Evolutionary conservation across 2,797 vertebrate genomes (phyloP), one percentile per base, ranked within the genome.

Genomic region (Pangasius larnaudii): DNA sequence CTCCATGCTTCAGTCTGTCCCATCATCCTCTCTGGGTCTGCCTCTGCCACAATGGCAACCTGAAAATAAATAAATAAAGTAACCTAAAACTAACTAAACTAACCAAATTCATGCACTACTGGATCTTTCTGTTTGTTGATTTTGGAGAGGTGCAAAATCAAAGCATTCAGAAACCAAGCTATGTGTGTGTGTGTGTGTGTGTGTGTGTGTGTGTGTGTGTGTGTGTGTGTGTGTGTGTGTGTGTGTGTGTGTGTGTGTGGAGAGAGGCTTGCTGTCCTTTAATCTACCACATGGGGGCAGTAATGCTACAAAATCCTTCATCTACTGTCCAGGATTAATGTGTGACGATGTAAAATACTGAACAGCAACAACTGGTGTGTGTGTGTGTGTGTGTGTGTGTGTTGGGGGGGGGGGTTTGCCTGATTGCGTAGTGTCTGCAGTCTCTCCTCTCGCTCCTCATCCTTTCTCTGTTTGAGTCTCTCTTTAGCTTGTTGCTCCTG

Each of bases 21-120:
- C 97, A 97, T 97, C 92, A 96, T 96, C 91, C 98, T 96, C 69
- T 95, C 95, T 75, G 97, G 97, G 89, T 99, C 97, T n/a, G 92
- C 85, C 2, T 96, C 91, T 33, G 96, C 97, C 72, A 95, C 94
- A 83, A 98, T 87, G 0, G 92, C 95, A 86, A 98, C 97, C 98
- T 99, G 16, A 22, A 81, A 94, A 69, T 67, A 72, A 63, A 18
- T 36, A 89, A 3, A 74, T 6, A 22, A 2, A 59, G 10, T 18
- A 0, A 74, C 24, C 16, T 27, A 42, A 58, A 77, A 42, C 9
- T 39, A 58, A 3, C 51, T 22, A n/a, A 59, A 71, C 11, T n/a
- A 46, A 42, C 58, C 6, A 42, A 63, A 82, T 46, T 27, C 0
- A 22, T 71, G 2, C 36, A 22, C 18, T 39, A 71, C 33, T 36